These are phyloP conservation scores for Nasonovia ribisnigri DNA, from an alignment of 2,888 invertebrate species.

Conservation along the genomic window DNA sequence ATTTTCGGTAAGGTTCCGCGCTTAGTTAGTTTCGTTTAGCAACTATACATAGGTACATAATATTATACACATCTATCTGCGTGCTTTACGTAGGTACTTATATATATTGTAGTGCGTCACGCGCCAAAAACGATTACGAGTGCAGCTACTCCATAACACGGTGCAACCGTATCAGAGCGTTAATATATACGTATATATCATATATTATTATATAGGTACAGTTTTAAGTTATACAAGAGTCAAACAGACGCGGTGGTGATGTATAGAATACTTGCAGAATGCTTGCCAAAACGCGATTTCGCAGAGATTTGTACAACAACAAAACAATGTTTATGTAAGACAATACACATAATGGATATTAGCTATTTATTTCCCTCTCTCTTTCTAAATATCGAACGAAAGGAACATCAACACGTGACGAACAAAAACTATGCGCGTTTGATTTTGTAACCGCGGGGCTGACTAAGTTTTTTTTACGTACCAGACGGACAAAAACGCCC, in stretches of 20 bases:
- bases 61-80: not conserved
- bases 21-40: slow-evolving; percentile 4
- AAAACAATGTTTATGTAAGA: slow-evolving; percentile 31
- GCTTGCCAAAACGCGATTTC: slow-evolving; percentile 22
- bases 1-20: slow-evolving; percentile 11
- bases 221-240: not conserved
- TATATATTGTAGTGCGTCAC: not conserved
- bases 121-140: slow-evolving; percentile 11
- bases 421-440: not conserved
- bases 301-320: not conserved
- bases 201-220: not conserved
- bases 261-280: too few relatives aligned
- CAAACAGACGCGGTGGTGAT: not conserved
- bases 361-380: not conserved
- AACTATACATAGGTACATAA: not conserved
- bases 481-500: not conserved
- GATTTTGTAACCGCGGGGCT: not conserved
- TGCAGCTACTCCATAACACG: not conserved
- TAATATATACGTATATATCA: not conserved
- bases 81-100: not conserved
- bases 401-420: not conserved
- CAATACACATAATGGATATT: not conserved
- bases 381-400: not conserved
- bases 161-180: not conserved
- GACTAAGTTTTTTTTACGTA: not conserved